phyloP scores from a whole-genome alignment of 2,888 invertebrate genomes.

The Nasonia oneida region DNA sequence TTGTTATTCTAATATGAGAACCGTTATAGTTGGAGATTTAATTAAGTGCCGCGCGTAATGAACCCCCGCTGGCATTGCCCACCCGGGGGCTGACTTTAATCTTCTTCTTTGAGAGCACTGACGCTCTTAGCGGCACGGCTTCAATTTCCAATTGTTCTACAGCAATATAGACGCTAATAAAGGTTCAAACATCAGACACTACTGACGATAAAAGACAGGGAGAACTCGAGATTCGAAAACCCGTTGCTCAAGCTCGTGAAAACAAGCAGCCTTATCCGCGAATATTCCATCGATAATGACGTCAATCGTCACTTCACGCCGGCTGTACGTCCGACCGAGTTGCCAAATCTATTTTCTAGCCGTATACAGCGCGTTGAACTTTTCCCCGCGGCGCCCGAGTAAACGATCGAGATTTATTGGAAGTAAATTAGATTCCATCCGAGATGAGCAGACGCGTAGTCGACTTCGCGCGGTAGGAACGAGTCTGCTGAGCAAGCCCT shows the following conservation, averaged over 20 bases:
- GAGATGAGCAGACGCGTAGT: not conserved
- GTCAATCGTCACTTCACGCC: constrained; percentile 8
- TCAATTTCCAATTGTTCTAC: too few relatives aligned
- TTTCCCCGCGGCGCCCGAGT: constrained; percentile 11
- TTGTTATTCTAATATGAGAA: not conserved
- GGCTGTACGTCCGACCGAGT: not conserved
- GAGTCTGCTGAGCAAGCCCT: constrained; percentile 35
- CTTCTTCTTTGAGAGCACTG: not conserved
- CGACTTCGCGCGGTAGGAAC: not conserved
- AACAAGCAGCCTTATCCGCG: constrained; percentile 1
- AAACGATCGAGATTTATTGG: constrained; percentile 57
- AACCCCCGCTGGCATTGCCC: not conserved
- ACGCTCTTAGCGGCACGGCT: not conserved
- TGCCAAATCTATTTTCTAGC: constrained; percentile 37
- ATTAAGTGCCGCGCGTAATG: not conserved
- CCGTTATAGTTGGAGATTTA: not conserved
- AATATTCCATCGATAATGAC: constrained; percentile 37
- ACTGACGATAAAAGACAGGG: not conserved
- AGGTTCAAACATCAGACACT: not conserved
- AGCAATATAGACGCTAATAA: not conserved
- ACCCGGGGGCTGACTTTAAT: not conserved
- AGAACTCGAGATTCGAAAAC: not conserved
- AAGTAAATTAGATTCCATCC: constrained; percentile 58
- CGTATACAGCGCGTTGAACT: constrained; percentile 32
- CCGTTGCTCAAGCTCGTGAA: not conserved